Percentiles rank a stretch among this genome's conserved stretches.
Evolutionary conservation across 2,888 invertebrate species (phyloP).

Genomic region (Sinodicranocentrus sp.): DNA sequence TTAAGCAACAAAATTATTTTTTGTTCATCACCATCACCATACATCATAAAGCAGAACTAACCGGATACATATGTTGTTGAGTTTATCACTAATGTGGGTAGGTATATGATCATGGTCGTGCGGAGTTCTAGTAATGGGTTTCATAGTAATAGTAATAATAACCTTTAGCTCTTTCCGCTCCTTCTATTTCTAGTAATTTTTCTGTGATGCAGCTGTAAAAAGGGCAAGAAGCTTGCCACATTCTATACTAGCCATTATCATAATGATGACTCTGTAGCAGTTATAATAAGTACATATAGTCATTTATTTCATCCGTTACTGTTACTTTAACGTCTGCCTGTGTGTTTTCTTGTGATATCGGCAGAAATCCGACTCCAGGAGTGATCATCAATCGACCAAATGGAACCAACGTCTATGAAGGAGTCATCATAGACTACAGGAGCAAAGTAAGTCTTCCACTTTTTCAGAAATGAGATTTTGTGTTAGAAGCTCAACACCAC

Average conservation of each 20-base stretch:
- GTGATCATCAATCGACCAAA: slow-evolving; percentile 81
- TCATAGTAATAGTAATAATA: slow-evolving; percentile 48
- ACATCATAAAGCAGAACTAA: too few species aligned
- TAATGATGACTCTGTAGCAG: background rate
- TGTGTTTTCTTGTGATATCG: slow-evolving; percentile 61
- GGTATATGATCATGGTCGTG: background rate
- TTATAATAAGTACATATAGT: slow-evolving; percentile 6
- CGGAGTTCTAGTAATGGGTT: slow-evolving; percentile 34
- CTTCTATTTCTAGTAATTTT: slow-evolving; percentile 42
- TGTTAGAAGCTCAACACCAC: background rate
- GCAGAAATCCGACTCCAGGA: slow-evolving; percentile 82
- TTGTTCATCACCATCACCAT: too few species aligned
- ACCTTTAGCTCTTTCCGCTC: slow-evolving; percentile 27
- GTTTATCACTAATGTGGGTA: too few species aligned
- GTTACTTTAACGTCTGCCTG: slow-evolving; percentile 4
- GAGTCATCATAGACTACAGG: slow-evolving; percentile 82
- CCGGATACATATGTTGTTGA: too few species aligned
- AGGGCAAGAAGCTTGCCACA: background rate
- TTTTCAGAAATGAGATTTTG: background rate
- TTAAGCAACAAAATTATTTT: too few species aligned
- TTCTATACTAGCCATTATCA: slow-evolving; percentile 3
- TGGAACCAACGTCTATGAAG: slow-evolving; percentile 81
- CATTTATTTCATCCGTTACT: background rate
- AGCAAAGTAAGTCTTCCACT: slow-evolving; percentile 78
- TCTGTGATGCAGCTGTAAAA: background rate